Evolutionary conservation across 2,888 invertebrate species (phyloP), one percentile per base, ranked within the genome.

Genomic region (Pristionchus exspectatus): DNA sequence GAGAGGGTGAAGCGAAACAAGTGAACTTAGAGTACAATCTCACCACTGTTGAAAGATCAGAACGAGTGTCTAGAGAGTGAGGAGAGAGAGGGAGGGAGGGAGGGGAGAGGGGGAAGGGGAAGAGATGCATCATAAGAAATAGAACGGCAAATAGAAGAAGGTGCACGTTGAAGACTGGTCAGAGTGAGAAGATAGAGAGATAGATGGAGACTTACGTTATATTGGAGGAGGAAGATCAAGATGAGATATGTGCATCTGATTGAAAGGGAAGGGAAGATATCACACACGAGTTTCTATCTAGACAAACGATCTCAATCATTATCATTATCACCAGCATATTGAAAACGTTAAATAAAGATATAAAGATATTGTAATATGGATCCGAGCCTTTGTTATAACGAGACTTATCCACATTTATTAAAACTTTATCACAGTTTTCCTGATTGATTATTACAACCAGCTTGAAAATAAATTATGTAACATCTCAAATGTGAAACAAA

Each of bases 141-240:
- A 85, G 59, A 85, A 63, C 56, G 33, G 63, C 33, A 85, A 63
- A 85, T 33, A 85, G 85, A 38, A 24, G 85, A 63, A 30, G 63
- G 85, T 24, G 63, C 85, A 63, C 85, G 59, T 85, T 56, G 56
- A 63, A 63, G 85, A 63, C 59, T 85, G 85, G 59, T 63, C 63
- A 85, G 12, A 63, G 85, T 14, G 85, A 63, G 63, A 33, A 33
- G 85, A 56, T 30, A 50, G 50, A 24, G 50, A 54, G 81, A 54
- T 18, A 24, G 83, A 27, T 27, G 30, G 30, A 38, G 63, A 85
- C 50, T 30, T n/a, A 56, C 83, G 12, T 56, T 56, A 56, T 16
- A 56, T 83, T 56, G 30, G n/a, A 7, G 24, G 30, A n/a, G 30
- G 54, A 12, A 21, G 38, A 69, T 69, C 30, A 30, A 30, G 27